Evolutionary conservation across 2,113 vertebrate species (phyloP).

Genomic region (Indri indri): DNA sequence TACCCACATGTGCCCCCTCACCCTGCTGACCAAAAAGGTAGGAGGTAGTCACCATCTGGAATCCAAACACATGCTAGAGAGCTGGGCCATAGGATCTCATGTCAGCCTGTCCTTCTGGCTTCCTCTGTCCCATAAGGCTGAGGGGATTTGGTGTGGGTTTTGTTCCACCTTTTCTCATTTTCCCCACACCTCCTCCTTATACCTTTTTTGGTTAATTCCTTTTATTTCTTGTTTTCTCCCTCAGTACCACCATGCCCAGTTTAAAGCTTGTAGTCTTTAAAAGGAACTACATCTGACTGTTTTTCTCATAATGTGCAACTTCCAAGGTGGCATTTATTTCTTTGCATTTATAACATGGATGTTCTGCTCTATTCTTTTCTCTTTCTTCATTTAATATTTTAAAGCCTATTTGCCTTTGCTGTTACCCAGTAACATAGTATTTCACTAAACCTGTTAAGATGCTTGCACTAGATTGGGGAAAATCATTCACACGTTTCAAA

Average conservation of each 20-base stretch:
- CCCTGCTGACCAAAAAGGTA: slow-evolving; percentile 97
- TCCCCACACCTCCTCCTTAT: slow-evolving; percentile 31
- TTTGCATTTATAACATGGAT: slow-evolving; percentile 76
- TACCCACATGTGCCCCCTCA: slow-evolving; percentile 96
- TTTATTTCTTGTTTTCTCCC: slow-evolving; percentile 71
- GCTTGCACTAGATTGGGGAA: slow-evolving; percentile 11
- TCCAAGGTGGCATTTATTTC: slow-evolving; percentile 84
- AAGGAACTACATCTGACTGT: slow-evolving; percentile 61
- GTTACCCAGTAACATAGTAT: neutral
- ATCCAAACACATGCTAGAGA: slow-evolving; percentile 79
- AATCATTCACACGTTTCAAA: neutral
- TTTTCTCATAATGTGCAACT: slow-evolving; percentile 84
- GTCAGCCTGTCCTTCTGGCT: slow-evolving; percentile 64
- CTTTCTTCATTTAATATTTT: slow-evolving; percentile 62
- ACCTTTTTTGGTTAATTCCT: slow-evolving; percentile 64
- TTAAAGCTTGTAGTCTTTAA: slow-evolving; percentile 64
- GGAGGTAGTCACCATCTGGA: slow-evolving; percentile 83
- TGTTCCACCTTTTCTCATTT: slow-evolving; percentile 49
- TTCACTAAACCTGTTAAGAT: slow-evolving; percentile 41
- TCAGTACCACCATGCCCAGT: slow-evolving; percentile 67
- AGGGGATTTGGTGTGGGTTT: slow-evolving; percentile 65
- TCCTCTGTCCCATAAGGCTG: slow-evolving; percentile 58
- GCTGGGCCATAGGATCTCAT: slow-evolving; percentile 60
- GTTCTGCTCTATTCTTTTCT: slow-evolving; percentile 67
- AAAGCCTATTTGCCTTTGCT: slow-evolving; percentile 50